A percentile compares a stretch with the other conserved stretches of the same genome.
Conservation (phyloP, 2,113 vertebrate genomes). For the Alexandromys fortis region DNA sequence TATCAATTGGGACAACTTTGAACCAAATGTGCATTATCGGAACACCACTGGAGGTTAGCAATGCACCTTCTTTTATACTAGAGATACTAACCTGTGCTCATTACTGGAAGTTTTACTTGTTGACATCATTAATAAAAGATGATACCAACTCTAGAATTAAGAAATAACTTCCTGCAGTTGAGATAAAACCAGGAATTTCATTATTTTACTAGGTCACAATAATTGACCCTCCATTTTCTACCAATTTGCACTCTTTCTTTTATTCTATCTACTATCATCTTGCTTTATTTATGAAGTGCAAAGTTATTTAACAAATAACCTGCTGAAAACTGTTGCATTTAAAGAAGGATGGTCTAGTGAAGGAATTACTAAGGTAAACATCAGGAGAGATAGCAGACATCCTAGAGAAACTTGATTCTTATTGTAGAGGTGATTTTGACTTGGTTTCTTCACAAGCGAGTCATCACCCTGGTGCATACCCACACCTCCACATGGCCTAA, state of each 20-base stretch:
- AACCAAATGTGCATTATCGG: not conserved
- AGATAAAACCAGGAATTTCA: not conserved
- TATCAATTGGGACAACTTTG: not conserved
- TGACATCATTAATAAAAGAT: not conserved
- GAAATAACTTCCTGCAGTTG: not conserved
- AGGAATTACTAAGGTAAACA: not conserved
- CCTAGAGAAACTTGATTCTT: not conserved
- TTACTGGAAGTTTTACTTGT: not conserved
- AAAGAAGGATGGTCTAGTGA: not conserved
- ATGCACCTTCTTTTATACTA: not conserved
- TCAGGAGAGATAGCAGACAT: not conserved
- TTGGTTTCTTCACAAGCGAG: not conserved
- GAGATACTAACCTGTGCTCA: not conserved
- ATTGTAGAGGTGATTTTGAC: not conserved
- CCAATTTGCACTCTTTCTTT: not conserved
- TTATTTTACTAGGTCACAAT: not conserved
- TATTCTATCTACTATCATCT: not conserved
- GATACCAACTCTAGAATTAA: not conserved
- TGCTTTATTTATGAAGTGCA: not conserved
- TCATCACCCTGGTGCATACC: not conserved
- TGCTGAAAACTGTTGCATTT: not conserved
- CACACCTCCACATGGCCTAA: not conserved
- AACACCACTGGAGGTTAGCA: not conserved
- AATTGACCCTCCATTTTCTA: not conserved
- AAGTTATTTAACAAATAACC: not conserved